phyloP scores from a whole-genome alignment of 2,797 vertebrate genomes.

The Pitangus sulphuratus region DNA sequence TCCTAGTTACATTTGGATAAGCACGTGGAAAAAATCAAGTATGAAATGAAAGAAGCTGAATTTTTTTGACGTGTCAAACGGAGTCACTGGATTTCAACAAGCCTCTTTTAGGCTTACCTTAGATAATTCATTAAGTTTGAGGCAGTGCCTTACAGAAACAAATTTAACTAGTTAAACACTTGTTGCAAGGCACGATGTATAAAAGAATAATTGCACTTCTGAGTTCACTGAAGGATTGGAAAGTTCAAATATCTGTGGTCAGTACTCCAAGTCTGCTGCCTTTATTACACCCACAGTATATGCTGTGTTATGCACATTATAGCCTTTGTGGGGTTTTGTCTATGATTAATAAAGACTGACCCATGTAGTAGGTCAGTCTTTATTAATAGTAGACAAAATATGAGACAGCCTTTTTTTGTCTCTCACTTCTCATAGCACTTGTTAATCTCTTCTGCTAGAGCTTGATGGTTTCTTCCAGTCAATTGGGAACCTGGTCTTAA shows the following conservation, averaged over 20 bases:
- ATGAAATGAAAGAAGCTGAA: neutral
- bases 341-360: neutral
- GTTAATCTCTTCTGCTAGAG: neutral
- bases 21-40: neutral
- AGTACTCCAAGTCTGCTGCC: neutral
- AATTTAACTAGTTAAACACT: neutral
- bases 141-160: neutral
- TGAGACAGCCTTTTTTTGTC: neutral
- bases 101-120: neutral
- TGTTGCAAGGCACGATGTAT: neutral
- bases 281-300: neutral
- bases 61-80: neutral
- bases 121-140: neutral
- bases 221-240: neutral
- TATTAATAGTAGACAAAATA: neutral
- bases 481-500: neutral
- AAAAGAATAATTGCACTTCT: neutral
- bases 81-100: neutral
- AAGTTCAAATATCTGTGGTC: neutral
- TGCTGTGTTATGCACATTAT: neutral
- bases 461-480: neutral
- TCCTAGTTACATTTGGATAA: neutral
- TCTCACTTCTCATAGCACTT: neutral
- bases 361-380: neutral
- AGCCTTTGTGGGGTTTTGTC: neutral